A percentile compares a stretch with the other conserved stretches of the same genome.
Conservation (phyloP, 2,888 invertebrate species). For the Hypolimnas misippus region DNA sequence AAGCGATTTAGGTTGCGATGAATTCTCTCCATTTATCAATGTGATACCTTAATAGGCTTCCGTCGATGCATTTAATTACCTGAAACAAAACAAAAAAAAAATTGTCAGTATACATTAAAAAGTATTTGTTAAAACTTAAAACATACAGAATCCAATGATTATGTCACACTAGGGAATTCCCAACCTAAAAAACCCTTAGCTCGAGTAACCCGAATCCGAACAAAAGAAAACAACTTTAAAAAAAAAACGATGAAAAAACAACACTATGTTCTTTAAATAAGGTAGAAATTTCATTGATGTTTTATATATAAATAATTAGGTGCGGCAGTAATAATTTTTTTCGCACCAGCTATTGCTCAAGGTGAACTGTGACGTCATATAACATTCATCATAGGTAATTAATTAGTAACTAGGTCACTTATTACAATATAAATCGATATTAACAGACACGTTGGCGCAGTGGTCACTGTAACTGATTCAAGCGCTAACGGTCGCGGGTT, state of each 20-base stretch:
- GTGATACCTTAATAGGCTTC: no score
- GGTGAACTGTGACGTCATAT: slow-evolving; percentile 42
- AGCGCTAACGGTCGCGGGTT: no score
- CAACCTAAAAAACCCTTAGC: slow-evolving; percentile 3
- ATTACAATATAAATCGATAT: background rate
- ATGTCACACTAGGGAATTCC: slow-evolving; percentile 1
- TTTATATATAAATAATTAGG: slow-evolving; percentile 18
- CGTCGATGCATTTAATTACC: no score
- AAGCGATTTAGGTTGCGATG: no score
- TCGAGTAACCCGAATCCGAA: background rate
- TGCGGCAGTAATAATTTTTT: slow-evolving; percentile 40
- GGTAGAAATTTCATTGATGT: slow-evolving; percentile 10
- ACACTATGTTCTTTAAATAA: slow-evolving; percentile 10
- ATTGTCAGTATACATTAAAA: no score
- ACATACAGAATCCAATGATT: no score
- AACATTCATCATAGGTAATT: slow-evolving; percentile 9
- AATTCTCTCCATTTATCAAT: no score
- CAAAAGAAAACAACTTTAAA: slow-evolving; percentile 14
- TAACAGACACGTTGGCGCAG: no score
- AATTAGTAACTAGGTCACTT: slow-evolving; percentile 4
- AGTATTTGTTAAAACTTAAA: no score
- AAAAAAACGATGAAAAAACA: background rate
- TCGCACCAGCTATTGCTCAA: slow-evolving; percentile 42
- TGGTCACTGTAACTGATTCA: no score
- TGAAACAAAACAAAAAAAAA: no score